Evolutionary conservation across 2,797 vertebrate genomes (phyloP).

Genomic region (Lacerta viridis): DNA sequence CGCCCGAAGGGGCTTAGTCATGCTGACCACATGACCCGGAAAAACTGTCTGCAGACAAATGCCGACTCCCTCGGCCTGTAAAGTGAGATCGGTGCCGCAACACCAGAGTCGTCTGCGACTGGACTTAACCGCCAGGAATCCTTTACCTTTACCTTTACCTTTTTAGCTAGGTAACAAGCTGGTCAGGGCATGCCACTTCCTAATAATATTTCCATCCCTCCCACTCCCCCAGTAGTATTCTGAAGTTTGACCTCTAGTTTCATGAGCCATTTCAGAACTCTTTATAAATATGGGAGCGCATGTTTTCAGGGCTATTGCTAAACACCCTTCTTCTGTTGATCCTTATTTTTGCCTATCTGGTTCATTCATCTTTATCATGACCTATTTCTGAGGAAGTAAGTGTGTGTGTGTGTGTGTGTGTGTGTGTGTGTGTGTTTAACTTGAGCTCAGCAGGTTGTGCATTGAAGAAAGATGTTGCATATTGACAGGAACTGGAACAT

Average conservation of each 20-base stretch:
- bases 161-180: neutral
- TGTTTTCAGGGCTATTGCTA: neutral
- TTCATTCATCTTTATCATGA: slow-evolving; percentile 31
- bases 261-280: neutral
- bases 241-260: neutral
- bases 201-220: neutral
- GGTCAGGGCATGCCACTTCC: neutral
- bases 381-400: neutral
- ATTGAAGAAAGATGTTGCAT: slow-evolving; percentile 34
- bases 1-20: too few relatives aligned
- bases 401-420: too few relatives aligned
- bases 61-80: too few relatives aligned
- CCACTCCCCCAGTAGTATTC: neutral
- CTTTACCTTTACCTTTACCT: too few relatives aligned
- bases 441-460: slow-evolving; percentile 22
- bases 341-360: slow-evolving; percentile 11
- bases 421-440: neutral
- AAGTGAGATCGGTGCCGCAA: too few relatives aligned
- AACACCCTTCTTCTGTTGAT: neutral
- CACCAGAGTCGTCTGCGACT: too few relatives aligned
- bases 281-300: slow-evolving; percentile 4
- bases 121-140: too few relatives aligned
- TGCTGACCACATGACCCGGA: too few relatives aligned
- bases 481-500: slow-evolving; percentile 48
- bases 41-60: too few relatives aligned